Evolutionary conservation across 2,888 invertebrate genomes (phyloP).

Genomic region (Chloroclystis v-ata): DNA sequence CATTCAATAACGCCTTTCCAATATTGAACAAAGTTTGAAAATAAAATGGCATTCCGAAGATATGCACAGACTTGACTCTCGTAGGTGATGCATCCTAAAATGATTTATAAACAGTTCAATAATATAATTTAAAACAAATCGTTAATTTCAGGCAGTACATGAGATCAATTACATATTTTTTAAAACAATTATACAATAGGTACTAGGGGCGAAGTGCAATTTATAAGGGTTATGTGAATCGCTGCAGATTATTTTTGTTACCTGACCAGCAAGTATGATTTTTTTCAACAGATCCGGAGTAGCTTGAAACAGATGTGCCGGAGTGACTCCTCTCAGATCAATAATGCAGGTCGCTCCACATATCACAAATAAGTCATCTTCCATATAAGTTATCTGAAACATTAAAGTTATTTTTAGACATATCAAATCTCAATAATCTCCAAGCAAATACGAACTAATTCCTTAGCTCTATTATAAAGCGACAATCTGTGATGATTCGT

Average conservation of each 20-base stretch:
- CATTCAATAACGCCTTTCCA: constrained; percentile 66
- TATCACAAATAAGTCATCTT: constrained; percentile 70
- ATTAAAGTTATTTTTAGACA: background rate
- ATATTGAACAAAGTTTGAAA: constrained; percentile 71
- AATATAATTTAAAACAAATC: background rate
- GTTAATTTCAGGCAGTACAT: no score
- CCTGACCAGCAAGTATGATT: constrained; percentile 45
- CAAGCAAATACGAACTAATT: no score
- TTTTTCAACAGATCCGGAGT: constrained; percentile 69
- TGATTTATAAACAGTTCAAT: background rate
- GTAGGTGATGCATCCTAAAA: constrained; percentile 76
- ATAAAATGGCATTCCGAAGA: constrained; percentile 65
- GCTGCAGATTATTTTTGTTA: no score
- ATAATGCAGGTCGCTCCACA: constrained; percentile 60
- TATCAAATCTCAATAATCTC: no score
- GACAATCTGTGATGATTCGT: no score
- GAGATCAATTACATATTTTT: no score
- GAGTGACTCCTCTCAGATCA: constrained; percentile 63
- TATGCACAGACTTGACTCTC: constrained; percentile 72
- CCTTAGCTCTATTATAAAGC: no score
- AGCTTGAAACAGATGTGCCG: constrained; percentile 63
- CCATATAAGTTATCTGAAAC: constrained; percentile 57
- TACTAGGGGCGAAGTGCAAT: no score
- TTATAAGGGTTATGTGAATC: no score
- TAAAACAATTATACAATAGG: no score